Percentiles rank a stretch among this genome's conserved stretches.
phyloP scores from a whole-genome alignment of 1,140 invertebrate species.

The Calephelis virginiensis region DNA sequence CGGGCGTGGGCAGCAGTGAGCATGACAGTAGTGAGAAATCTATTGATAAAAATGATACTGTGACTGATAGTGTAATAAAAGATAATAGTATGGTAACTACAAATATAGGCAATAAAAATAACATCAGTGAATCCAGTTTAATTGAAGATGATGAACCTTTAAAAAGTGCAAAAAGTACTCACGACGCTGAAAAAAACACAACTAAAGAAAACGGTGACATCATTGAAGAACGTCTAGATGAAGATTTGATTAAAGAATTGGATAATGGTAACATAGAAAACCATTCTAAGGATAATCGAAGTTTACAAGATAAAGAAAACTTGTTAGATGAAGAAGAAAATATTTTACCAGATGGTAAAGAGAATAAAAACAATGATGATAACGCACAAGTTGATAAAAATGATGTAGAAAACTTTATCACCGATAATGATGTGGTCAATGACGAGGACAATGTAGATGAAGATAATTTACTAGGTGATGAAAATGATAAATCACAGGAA shows the following conservation, averaged over 20 bases:
- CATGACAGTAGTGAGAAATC: slow-evolving; percentile 58
- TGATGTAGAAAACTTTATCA: neutral
- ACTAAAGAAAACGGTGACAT: slow-evolving; percentile 17
- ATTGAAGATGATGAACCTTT: neutral
- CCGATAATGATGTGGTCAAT: neutral
- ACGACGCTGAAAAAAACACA: neutral
- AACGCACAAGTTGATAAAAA: neutral
- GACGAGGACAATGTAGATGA: slow-evolving; percentile 14
- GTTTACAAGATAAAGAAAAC: neutral
- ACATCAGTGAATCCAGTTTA: neutral
- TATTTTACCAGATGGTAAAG: neutral
- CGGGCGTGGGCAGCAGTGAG: slow-evolving; percentile 53
- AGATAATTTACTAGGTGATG: slow-evolving; percentile 3
- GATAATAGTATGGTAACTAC: neutral
- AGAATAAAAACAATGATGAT: neutral
- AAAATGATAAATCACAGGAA: slow-evolving; percentile 1
- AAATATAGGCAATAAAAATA: neutral
- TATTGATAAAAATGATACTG: slow-evolving; percentile 31
- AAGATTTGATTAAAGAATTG: neutral
- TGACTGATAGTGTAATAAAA: slow-evolving; percentile 7
- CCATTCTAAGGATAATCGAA: neutral
- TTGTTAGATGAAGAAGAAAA: slow-evolving; percentile 2
- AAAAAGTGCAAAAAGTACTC: neutral
- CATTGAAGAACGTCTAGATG: neutral
- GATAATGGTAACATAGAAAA: neutral